phyloP scores from a whole-genome alignment of 2,797 vertebrate genomes.

The Semotilus atromaculatus region DNA sequence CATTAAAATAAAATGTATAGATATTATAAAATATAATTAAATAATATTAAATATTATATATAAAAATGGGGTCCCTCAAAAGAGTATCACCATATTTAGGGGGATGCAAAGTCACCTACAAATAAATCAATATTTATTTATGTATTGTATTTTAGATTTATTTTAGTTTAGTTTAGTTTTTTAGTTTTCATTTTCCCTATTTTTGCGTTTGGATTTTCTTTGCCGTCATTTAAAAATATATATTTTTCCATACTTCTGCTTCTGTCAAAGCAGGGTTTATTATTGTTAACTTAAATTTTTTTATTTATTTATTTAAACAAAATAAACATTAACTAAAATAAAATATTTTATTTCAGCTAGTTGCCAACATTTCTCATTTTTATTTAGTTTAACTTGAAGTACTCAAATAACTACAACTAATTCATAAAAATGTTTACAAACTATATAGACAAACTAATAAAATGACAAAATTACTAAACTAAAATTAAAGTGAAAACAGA shows the following conservation, averaged over 20 bases:
- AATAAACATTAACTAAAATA: not conserved
- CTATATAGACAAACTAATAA: not conserved
- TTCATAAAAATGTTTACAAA: not conserved
- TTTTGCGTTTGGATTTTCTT: not conserved
- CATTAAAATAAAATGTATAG: not conserved
- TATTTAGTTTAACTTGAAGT: not conserved
- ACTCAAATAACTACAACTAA: not conserved
- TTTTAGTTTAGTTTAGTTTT: not conserved
- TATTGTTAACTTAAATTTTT: not conserved
- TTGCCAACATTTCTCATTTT: too few relatives aligned
- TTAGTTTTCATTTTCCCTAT: not conserved
- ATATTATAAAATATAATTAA: not conserved
- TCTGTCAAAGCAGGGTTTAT: not conserved
- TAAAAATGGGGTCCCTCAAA: not conserved
- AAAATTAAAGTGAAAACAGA: not conserved
- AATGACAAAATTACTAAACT: not conserved
- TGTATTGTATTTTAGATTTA: not conserved
- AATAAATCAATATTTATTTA: not conserved
- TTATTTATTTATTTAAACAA: not conserved
- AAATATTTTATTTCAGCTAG: too few relatives aligned
- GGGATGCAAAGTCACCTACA: not conserved
- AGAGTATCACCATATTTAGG: not conserved
- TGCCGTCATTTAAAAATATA: not conserved
- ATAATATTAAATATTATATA: not conserved
- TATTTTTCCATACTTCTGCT: not conserved